Evolutionary conservation across 2,113 vertebrate species (phyloP).

Genomic region (Cervus canadensis): DNA sequence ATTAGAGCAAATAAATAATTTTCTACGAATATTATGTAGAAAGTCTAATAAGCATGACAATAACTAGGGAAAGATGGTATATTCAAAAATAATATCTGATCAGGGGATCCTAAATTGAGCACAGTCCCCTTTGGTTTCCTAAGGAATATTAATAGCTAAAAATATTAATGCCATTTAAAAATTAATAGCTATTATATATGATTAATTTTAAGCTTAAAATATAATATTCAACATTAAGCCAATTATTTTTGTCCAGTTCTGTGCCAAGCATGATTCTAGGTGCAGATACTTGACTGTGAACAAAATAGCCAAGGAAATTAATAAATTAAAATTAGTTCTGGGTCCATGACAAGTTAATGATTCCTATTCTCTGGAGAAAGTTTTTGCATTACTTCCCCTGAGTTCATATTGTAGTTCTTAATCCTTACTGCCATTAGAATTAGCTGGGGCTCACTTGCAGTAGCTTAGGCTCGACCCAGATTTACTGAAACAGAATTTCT

Average conservation of each 20-base stretch:
- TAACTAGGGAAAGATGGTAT: neutral
- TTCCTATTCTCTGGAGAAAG: slow-evolving; percentile 79
- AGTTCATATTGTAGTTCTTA: slow-evolving; percentile 84
- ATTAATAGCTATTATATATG: neutral
- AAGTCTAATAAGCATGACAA: neutral
- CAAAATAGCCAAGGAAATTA: slow-evolving; percentile 24
- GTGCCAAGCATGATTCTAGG: neutral
- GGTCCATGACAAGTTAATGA: neutral
- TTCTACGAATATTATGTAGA: neutral
- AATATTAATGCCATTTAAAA: slow-evolving; percentile 27
- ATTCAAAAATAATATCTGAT: neutral
- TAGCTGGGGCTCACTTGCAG: neutral
- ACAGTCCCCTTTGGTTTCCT: neutral
- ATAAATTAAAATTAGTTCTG: neutral
- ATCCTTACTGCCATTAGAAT: neutral
- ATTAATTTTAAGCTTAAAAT: slow-evolving; percentile 24
- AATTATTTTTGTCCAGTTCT: neutral
- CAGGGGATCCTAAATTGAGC: neutral
- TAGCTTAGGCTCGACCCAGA: neutral
- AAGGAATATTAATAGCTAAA: neutral
- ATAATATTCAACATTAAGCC: neutral
- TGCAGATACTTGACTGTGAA: neutral
- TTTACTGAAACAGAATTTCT: neutral
- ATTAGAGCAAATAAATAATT: slow-evolving; percentile 10
- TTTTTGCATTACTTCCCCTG: slow-evolving; percentile 88